Conservation (phyloP, 2,797 vertebrate genomes). For the Acanthopagrus latus region DNA sequence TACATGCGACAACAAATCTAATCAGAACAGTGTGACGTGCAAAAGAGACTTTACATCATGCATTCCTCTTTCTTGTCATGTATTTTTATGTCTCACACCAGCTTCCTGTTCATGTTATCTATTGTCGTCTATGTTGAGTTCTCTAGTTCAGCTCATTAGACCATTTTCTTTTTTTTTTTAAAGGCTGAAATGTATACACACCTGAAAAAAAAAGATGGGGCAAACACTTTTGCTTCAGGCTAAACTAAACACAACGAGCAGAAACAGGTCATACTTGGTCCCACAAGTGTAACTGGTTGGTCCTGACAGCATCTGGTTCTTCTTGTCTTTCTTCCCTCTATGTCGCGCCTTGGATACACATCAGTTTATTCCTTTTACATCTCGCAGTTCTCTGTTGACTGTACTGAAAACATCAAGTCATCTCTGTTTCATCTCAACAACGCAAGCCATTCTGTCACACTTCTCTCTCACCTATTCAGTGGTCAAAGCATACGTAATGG, state of each 20-base stretch:
- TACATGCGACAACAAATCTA: too few relatives aligned
- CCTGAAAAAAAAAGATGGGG: not conserved
- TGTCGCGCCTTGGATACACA: not conserved
- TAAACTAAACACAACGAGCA: not conserved
- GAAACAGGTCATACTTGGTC: not conserved
- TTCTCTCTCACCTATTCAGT: slow-evolving; percentile 11
- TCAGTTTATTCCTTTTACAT: not conserved
- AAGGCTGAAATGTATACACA: not conserved
- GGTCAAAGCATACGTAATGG: slow-evolving; percentile 42
- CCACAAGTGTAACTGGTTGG: too few relatives aligned
- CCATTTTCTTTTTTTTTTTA: not conserved
- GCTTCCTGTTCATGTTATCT: too few relatives aligned
- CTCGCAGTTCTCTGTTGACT: not conserved
- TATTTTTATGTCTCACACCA: too few relatives aligned
- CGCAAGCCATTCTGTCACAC: not conserved
- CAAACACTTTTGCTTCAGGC: rapidly evolving
- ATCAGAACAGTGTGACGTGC: too few relatives aligned
- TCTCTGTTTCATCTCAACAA: slow-evolving; percentile 4
- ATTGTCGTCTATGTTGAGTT: too few relatives aligned
- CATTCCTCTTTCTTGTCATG: too few relatives aligned
- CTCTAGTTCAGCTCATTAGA: too few relatives aligned
- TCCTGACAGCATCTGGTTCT: not conserved
- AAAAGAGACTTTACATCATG: too few relatives aligned
- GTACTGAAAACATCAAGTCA: not conserved
- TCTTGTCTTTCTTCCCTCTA: not conserved